phyloP scores from a whole-genome alignment of 1,140 invertebrate species.

The Aphaenogaster rudis region DNA sequence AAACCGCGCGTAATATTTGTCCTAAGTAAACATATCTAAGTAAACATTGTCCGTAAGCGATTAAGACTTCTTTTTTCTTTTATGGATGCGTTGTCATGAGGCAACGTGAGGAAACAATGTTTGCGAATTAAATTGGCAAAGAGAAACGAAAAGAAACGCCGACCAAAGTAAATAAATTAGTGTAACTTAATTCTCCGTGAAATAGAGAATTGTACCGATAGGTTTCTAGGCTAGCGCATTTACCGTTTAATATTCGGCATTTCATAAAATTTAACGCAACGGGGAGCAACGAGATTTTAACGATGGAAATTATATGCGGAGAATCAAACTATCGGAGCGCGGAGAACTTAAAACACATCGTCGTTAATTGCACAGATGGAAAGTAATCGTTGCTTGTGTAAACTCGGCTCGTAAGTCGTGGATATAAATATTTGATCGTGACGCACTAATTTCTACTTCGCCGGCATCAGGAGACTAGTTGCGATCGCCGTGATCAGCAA shows the following conservation, averaged over 20 bases:
- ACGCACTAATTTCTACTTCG: constrained; percentile 27
- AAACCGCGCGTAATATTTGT: constrained; percentile 20
- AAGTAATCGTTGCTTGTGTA: constrained; percentile 43
- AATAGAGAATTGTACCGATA: background rate
- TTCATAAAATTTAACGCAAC: background rate
- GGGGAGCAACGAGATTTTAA: background rate
- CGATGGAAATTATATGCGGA: background rate
- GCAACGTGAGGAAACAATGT: background rate
- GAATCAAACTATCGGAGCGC: background rate
- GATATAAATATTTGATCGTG: constrained; percentile 51
- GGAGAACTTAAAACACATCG: background rate
- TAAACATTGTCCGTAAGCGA: constrained; percentile 6
- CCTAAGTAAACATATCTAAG: background rate
- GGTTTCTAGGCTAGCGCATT: background rate
- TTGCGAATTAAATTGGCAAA: background rate
- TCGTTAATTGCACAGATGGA: constrained; percentile 40
- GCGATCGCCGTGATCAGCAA: constrained; percentile 61
- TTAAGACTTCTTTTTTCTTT: background rate
- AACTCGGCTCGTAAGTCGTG: constrained; percentile 58
- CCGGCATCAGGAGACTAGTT: constrained; percentile 23
- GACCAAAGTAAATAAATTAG: background rate
- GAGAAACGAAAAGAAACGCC: background rate
- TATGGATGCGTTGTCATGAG: background rate
- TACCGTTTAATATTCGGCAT: background rate
- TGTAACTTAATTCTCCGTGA: background rate